Evolutionary conservation across 2,888 invertebrate genomes (phyloP).

Genomic region (Meta bourneti): DNA sequence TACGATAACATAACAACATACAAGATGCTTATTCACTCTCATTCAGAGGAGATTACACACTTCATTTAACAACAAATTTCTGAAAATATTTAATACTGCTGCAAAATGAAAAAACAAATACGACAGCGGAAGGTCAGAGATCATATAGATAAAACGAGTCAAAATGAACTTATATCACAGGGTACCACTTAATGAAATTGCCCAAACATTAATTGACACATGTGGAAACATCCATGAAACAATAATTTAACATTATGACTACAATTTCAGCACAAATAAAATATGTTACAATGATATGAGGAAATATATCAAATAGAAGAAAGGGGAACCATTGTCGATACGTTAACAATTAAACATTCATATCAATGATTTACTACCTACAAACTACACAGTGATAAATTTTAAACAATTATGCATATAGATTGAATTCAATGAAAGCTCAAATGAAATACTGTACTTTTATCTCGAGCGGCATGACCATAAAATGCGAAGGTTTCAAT

Average conservation of each 20-base stretch:
- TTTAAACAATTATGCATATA: slow-evolving; percentile 51
- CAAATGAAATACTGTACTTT: slow-evolving; percentile 62
- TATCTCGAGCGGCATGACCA: slow-evolving; percentile 20
- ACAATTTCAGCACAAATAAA: slow-evolving; percentile 61
- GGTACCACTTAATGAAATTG: slow-evolving; percentile 52
- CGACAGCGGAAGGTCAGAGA: background rate
- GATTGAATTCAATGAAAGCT: slow-evolving; percentile 9
- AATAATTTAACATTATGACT: slow-evolving; percentile 57
- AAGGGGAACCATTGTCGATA: slow-evolving; percentile 43
- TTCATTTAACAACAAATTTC: background rate
- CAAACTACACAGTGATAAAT: slow-evolving; percentile 53
- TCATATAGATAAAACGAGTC: slow-evolving; percentile 19
- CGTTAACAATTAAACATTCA: slow-evolving; percentile 49
- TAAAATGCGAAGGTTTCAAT: slow-evolving; percentile 42
- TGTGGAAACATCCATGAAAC: background rate
- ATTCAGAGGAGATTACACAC: too few species aligned
- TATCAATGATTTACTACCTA: slow-evolving; percentile 26
- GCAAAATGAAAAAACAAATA: slow-evolving; percentile 25
- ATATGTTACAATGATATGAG: slow-evolving; percentile 41
- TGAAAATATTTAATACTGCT: slow-evolving; percentile 42
- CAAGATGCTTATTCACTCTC: too few species aligned
- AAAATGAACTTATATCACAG: slow-evolving; percentile 44
- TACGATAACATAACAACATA: too few species aligned
- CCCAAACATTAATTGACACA: slow-evolving; percentile 32
- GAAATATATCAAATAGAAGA: slow-evolving; percentile 28